These are phyloP conservation scores for Rhodinocichla rosea DNA, from an alignment of 2,113 vertebrate genomes.

Conservation along the genomic window DNA sequence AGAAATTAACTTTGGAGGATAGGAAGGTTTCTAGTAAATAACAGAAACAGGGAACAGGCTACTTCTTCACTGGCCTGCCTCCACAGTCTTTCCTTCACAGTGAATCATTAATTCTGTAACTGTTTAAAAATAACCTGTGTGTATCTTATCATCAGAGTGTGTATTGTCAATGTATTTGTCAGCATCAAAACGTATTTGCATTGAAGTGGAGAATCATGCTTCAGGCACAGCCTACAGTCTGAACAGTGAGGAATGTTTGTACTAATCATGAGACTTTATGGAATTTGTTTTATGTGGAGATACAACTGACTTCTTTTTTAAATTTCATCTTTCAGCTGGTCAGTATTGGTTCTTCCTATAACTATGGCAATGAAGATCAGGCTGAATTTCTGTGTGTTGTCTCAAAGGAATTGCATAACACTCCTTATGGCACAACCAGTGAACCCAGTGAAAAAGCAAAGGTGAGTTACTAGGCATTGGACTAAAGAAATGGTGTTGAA, in stretches of 20 bases:
- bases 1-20: neutral
- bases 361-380: slow-evolving; percentile 98
- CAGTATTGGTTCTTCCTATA: slow-evolving; percentile 98
- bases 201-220: neutral
- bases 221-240: neutral
- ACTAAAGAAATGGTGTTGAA: neutral
- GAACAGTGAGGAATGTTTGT: neutral
- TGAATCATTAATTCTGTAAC: neutral
- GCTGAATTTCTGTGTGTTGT: slow-evolving; percentile 98
- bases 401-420: slow-evolving; percentile 97
- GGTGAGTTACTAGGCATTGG: slow-evolving; percentile 69
- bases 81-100: neutral
- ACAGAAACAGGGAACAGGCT: neutral
- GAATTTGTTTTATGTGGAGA: neutral
- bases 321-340: slow-evolving; percentile 79
- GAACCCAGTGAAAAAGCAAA: slow-evolving; percentile 98
- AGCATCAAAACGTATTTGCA: neutral
- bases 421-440: slow-evolving; percentile 87
- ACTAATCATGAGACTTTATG: neutral
- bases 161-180: neutral
- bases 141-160: neutral
- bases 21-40: neutral
- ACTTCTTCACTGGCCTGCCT: neutral
- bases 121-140: neutral
- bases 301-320: neutral